Evolutionary conservation across 2,888 invertebrate genomes (phyloP).

Genomic region (Athrips mouffetella): DNA sequence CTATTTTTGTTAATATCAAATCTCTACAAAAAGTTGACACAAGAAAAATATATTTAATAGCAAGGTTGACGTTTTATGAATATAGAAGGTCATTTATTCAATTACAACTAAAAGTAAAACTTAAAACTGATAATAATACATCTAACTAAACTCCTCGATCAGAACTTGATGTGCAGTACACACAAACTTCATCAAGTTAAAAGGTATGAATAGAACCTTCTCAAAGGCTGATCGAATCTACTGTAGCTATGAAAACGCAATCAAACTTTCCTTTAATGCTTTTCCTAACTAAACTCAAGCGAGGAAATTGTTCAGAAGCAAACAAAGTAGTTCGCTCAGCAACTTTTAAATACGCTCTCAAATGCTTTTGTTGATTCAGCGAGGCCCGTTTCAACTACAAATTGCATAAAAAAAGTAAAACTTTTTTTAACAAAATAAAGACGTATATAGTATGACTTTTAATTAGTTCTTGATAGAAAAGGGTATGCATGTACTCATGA

Average conservation of each 20-base stretch:
- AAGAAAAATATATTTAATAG: too few relatives aligned
- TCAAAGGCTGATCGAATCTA: slow-evolving; percentile 6
- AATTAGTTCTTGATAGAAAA: background rate
- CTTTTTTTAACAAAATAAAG: slow-evolving; percentile 12
- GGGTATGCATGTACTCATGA: background rate
- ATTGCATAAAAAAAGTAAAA: slow-evolving; percentile 46
- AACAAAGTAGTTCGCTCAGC: slow-evolving; percentile 52
- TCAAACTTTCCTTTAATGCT: slow-evolving; percentile 40
- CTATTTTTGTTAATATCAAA: too few relatives aligned
- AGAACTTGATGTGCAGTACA: too few relatives aligned
- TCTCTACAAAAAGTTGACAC: too few relatives aligned
- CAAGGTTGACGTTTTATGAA: too few relatives aligned
- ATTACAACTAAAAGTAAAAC: too few relatives aligned
- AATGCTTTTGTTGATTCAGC: slow-evolving; percentile 65
- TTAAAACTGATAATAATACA: too few relatives aligned
- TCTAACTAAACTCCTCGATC: too few relatives aligned
- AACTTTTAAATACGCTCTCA: slow-evolving; percentile 61
- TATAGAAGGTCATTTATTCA: too few relatives aligned
- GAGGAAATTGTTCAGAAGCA: slow-evolving; percentile 64
- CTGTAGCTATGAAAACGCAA: background rate
- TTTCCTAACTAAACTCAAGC: slow-evolving; percentile 59
- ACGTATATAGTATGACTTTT: background rate
- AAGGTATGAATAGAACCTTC: background rate
- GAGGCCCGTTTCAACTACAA: slow-evolving; percentile 44
- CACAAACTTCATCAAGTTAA: too few relatives aligned